These are phyloP conservation scores for Araneus ventricosus DNA, from an alignment of 1,140 invertebrate genomes.

Conservation along the genomic window DNA sequence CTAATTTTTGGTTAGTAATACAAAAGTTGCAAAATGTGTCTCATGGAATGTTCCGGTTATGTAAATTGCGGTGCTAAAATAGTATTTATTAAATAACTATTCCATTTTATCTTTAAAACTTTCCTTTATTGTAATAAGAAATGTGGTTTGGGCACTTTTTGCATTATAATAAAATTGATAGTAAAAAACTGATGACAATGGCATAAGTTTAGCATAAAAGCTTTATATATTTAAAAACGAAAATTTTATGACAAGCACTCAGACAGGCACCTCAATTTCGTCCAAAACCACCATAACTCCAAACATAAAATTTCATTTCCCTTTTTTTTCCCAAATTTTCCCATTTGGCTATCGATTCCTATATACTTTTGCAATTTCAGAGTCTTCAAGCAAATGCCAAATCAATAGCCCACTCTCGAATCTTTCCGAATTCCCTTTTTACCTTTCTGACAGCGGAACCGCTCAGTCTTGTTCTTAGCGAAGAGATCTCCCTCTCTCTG, in stretches of 20 bases:
- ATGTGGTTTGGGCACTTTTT: neutral
- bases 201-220: too few relatives aligned
- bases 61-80: too few relatives aligned
- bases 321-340: neutral
- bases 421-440: too few relatives aligned
- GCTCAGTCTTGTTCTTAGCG: neutral
- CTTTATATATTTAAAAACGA: neutral
- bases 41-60: too few relatives aligned
- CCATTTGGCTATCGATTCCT: slow-evolving; percentile 1
- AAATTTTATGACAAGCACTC: neutral
- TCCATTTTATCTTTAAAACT: too few relatives aligned
- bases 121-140: neutral
- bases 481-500: neutral
- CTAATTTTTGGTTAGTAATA: too few relatives aligned
- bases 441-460: neutral
- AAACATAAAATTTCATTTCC: slow-evolving; percentile 2
- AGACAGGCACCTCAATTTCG: neutral
- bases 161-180: too few relatives aligned
- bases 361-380: neutral
- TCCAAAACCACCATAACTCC: neutral
- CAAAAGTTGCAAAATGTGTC: too few relatives aligned
- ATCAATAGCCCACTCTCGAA: neutral
- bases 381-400: slow-evolving; percentile 11
- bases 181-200: too few relatives aligned
- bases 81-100: too few relatives aligned